Evolutionary conservation across 2,113 vertebrate genomes (phyloP), one percentile per base, ranked within the genome.

Genomic region (Centropus unirufus): DNA sequence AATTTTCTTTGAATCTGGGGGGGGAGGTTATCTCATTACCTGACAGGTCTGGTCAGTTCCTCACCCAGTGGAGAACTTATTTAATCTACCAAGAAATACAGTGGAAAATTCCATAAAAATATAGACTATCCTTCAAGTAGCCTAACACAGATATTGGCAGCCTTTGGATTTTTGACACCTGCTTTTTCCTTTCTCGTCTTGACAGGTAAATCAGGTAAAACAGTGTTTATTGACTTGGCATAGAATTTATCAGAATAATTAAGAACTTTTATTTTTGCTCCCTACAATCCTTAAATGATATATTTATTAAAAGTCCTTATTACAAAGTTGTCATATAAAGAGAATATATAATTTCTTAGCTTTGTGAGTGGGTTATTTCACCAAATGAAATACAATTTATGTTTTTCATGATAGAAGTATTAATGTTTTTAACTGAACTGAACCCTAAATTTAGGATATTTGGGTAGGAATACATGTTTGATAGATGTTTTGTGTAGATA

Each of bases 401-500:
- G 26, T 87, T 95, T 76, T 12, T 49, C 79, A 24, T 42, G 14
- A 49, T 75, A 67, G 26, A 79, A 81, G 30, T 84, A 84, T 67
- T 49, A 32, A 27, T 14, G 74, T 67, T 20, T 79, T 88, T 51
- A 86, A 91, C 23, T 68, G 32, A 89, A 62, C 83, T 75, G 78
- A 93, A 70, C 12, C 26, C 63, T 83, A 66, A 83, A 73, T 54
- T 52, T 73, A 54, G 32, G 36, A 11, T 57, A 27, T 79, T 74
- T 83, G 11, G n/a, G 10, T 55, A 72, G 51, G 13, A 59, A 75
- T 58, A 90, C 58, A 46, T 77, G 88, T 58, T 64, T 77, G 44
- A 58, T 92, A 92, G 40, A 27, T 91, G 40, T 95, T 96, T 92
- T 70, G 83, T 39, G 75, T 70, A 29, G 70, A 15, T 92, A 75